Evolutionary conservation across 2,888 invertebrate genomes (phyloP), one percentile per base, ranked within the genome.

Genomic region (Itoplectis maculator): DNA sequence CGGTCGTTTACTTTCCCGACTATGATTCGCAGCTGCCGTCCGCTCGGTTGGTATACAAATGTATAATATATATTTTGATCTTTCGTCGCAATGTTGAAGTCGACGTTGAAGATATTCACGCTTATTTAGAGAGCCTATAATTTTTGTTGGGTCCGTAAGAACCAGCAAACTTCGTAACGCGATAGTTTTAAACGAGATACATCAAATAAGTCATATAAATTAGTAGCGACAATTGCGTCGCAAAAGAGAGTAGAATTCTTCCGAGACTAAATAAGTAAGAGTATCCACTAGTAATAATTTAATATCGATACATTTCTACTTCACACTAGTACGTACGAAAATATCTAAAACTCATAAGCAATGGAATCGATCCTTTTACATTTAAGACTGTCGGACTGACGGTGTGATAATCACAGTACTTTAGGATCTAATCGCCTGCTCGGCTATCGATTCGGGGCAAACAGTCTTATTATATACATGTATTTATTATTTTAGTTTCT

Each of bases 391-490:
- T 77, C 69, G 68, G 54, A 79, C 84, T 77, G 87, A 89, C 87
- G 82, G 83, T 86, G 84, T 87, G 88, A 88, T 88, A 88, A 88
- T 88, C 83, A 85, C 82, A 87, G 86, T 89, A 86, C 87, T 87
- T 88, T 77, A 81, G 77, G 78, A 82, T 78, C 81, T 85, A 61
- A 73, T 51, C 18, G 45, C 45, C 35, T 49, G 59, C 20, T 73
- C 42, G 63, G 42, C 72, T 45, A 73, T 73, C 37, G 37, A 66
- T 29, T 37, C 11, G 76, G 37, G 37, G 42, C 68, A 74, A 37
- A 45, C 42, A 23, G 72, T 72, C 72, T 76, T 66, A 65, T 42
- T 40, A 2, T 51, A 70, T 23, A 40, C 15, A 23, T 45, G 75
- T 76, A 76, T 76, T 76, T 68, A 66, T 75, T 66, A 29, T 51